Percentiles rank a stretch among this genome's conserved stretches.
Conservation (phyloP, 1,140 invertebrate species). For the Parasteatoda tepidariorum region DNA sequence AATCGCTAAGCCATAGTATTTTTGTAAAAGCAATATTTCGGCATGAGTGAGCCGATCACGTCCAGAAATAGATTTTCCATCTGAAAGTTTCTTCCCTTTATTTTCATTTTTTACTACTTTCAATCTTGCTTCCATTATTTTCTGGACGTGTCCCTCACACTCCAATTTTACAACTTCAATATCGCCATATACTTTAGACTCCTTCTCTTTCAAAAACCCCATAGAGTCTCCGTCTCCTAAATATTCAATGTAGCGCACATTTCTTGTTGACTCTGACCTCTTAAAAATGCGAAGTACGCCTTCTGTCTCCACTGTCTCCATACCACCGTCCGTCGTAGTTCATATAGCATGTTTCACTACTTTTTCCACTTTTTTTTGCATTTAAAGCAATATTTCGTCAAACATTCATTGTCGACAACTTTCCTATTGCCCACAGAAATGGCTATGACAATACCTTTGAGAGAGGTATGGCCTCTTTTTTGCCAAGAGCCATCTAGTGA, state of each 20-base stretch:
- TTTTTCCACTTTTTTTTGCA: neutral
- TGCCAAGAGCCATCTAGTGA: slow-evolving; percentile 61
- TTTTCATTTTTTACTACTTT: too few species aligned
- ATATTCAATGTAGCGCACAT: slow-evolving; percentile 61
- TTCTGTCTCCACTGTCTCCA: slow-evolving; percentile 60
- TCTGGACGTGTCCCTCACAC: slow-evolving; percentile 9
- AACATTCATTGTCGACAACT: slow-evolving; percentile 57
- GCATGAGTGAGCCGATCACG: too few species aligned
- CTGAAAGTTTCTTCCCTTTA: too few species aligned
- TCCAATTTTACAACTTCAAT: slow-evolving; percentile 11
- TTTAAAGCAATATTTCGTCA: slow-evolving; percentile 59
- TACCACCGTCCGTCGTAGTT: slow-evolving; percentile 44
- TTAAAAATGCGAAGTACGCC: slow-evolving; percentile 61
- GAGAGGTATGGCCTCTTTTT: slow-evolving; percentile 60
- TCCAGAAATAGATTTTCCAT: too few species aligned
- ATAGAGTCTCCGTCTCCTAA: slow-evolving; percentile 61
- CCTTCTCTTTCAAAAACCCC: slow-evolving; percentile 44
- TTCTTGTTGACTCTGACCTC: slow-evolving; percentile 28
- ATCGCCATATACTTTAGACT: slow-evolving; percentile 59
- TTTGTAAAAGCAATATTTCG: too few species aligned
- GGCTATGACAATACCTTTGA: slow-evolving; percentile 53
- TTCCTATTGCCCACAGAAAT: slow-evolving; percentile 61
- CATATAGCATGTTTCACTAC: neutral
- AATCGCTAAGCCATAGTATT: too few species aligned
- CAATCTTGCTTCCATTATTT: slow-evolving; percentile 1